Conservation (phyloP, 1,140 invertebrate genomes). For the Tetramorium alpestre region DNA sequence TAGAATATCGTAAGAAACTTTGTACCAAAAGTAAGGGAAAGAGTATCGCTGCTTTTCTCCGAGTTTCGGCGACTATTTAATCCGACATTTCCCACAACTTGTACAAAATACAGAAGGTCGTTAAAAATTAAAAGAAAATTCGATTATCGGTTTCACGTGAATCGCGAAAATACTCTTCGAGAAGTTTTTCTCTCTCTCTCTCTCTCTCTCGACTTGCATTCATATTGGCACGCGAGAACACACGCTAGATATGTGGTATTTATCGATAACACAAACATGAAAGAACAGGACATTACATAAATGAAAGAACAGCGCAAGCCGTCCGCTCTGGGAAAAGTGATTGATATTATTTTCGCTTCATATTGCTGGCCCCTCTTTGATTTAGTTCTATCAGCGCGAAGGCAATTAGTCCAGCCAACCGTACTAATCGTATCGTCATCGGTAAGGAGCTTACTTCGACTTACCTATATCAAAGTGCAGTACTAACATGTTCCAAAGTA, state of each 20-base stretch:
- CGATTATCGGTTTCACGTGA: constrained; percentile 49
- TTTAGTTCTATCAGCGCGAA: constrained; percentile 71
- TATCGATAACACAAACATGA: constrained; percentile 30
- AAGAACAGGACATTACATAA: constrained; percentile 34
- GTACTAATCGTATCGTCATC: constrained; percentile 75
- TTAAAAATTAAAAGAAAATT: constrained; percentile 49
- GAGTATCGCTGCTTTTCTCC: neutral
- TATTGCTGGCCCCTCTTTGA: constrained; percentile 69
- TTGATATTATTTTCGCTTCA: constrained; percentile 72
- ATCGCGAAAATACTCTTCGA: neutral
- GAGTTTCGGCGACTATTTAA: constrained; percentile 28
- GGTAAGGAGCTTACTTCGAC: constrained; percentile 73
- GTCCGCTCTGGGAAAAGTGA: constrained; percentile 57
- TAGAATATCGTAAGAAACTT: constrained; percentile 16
- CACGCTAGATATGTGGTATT: neutral
- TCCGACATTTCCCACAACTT: constrained; percentile 6
- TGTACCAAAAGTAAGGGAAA: neutral
- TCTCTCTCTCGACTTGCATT: neutral
- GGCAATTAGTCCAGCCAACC: constrained; percentile 73
- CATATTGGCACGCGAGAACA: constrained; percentile 33
- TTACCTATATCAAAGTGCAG: constrained; percentile 74
- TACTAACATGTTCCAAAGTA: constrained; percentile 65
- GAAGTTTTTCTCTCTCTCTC: neutral
- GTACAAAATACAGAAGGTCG: neutral
- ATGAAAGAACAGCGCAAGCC: constrained; percentile 6